Conservation (phyloP, 2,797 vertebrate genomes). For the Cichlasoma orientale region DNA sequence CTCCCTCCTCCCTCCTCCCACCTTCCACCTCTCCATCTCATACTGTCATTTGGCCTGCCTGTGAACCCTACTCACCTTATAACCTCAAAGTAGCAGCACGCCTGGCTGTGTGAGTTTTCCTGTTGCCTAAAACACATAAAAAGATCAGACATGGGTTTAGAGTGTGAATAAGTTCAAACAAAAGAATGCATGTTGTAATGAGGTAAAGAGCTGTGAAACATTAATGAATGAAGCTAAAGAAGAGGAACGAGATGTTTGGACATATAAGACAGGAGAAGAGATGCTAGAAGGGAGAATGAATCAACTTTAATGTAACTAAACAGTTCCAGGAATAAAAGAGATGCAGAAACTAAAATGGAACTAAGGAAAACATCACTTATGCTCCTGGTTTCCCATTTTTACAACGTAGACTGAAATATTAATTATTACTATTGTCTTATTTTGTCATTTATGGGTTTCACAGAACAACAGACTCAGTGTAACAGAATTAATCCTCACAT, state of each 20-base stretch:
- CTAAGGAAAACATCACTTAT: neutral
- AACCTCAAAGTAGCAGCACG: neutral
- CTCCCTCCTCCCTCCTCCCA: neutral
- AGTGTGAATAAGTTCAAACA: neutral
- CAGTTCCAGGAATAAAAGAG: neutral
- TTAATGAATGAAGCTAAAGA: neutral
- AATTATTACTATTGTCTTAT: neutral
- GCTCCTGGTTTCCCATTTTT: neutral
- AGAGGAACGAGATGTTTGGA: neutral
- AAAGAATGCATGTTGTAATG: neutral
- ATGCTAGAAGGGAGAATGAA: neutral
- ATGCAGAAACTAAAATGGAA: neutral
- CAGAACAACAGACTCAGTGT: accelerated
- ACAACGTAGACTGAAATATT: neutral
- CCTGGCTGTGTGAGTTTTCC: neutral
- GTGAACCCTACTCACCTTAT: neutral
- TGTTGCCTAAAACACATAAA: neutral
- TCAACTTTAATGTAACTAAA: neutral
- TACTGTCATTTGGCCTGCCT: neutral
- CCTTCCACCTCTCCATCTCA: neutral
- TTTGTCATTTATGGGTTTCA: neutral
- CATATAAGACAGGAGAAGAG: neutral
- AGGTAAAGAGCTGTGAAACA: neutral
- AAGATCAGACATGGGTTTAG: neutral
- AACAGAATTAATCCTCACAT: neutral